Conservation (phyloP, 1,140 invertebrate species). For the Proctacanthus coquilletti region DNA sequence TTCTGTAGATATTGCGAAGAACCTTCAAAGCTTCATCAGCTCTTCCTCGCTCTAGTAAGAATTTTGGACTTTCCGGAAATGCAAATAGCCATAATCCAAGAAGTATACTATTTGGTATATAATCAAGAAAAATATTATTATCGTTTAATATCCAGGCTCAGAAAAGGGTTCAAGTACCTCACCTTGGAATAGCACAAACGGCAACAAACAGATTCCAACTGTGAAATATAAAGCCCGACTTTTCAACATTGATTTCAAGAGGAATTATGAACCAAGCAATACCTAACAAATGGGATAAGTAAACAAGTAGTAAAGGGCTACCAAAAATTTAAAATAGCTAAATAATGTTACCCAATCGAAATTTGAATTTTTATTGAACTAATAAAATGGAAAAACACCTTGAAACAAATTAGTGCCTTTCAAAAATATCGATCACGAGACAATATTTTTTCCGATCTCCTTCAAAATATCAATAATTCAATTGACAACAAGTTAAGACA, state of each 20-base stretch:
- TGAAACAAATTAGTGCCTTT: too few species aligned
- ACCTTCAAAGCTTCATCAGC: slow-evolving; percentile 53
- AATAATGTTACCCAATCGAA: too few species aligned
- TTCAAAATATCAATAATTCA: too few species aligned
- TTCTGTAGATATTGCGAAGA: slow-evolving; percentile 47
- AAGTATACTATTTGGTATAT: slow-evolving; percentile 12
- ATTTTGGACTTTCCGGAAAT: slow-evolving; percentile 78
- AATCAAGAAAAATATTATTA: slow-evolving; percentile 26
- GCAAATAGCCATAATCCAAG: slow-evolving; percentile 49
- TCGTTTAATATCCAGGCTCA: too few species aligned
- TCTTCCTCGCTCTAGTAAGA: slow-evolving; percentile 57
- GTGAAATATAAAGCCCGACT: slow-evolving; percentile 42
- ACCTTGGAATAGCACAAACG: slow-evolving; percentile 45
- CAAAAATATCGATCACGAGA: too few species aligned
- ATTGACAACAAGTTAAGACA: too few species aligned
- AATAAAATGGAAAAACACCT: too few species aligned
- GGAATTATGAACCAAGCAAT: slow-evolving; percentile 60
- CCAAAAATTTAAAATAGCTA: too few species aligned
- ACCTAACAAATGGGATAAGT: slow-evolving; percentile 32
- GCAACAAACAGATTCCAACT: slow-evolving; percentile 63
- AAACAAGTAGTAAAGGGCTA: too few species aligned
- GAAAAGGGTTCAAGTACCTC: slow-evolving; percentile 10
- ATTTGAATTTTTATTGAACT: too few species aligned
- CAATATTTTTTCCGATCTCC: too few species aligned
- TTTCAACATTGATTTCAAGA: slow-evolving; percentile 37